Evolutionary conservation across 2,888 invertebrate species (phyloP), one percentile per base, ranked within the genome.

Genomic region (Unio delphinus): DNA sequence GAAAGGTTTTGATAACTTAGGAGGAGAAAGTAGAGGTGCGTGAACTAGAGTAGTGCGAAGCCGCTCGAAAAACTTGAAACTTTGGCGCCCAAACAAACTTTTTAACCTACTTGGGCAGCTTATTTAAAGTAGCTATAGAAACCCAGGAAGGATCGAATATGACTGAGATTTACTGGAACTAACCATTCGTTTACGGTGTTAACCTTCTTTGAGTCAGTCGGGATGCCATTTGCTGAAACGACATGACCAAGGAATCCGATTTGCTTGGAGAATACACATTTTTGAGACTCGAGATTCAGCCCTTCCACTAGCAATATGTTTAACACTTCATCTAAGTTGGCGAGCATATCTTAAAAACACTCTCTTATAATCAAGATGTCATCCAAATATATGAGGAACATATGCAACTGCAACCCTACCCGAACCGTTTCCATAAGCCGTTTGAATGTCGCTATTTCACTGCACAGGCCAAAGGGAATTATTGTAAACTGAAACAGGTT

Each of bases 111-210:
- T 65, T 66, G 4, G 73, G 70, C 20, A 76, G 58, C 7, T 64
- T 55, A 30, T 72, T 62, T 4, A 75, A 57, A n/a, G 55, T 75
- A 77, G 30, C 74, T 61, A 59, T 72, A 75, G 8, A 75, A 61
- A 26, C 78, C 72, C 6, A 75, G 55, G 61, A 78, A 76, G 55
- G 73, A 73, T 18, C 74, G 65, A 28, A 74, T 57, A 28, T 78
- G 66, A 11, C 64, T 67, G n/a, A 71, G 55, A 67, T 55, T 65
- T 1, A 23, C 54, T 30, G 70, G 74, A 28, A 55, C 55, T 8
- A 71, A 69, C 72, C 74, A 77, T 11, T 58, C 23, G 60, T 45
- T 59, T 7, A 72, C 64, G 15, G 59, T 56, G 30, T 59, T 34
- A 60, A 69, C 62, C 56, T 75, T 73, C 11, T 63, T 45, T n/a